phyloP scores from a whole-genome alignment of 2,113 vertebrate species.

The Scopus umbretta region DNA sequence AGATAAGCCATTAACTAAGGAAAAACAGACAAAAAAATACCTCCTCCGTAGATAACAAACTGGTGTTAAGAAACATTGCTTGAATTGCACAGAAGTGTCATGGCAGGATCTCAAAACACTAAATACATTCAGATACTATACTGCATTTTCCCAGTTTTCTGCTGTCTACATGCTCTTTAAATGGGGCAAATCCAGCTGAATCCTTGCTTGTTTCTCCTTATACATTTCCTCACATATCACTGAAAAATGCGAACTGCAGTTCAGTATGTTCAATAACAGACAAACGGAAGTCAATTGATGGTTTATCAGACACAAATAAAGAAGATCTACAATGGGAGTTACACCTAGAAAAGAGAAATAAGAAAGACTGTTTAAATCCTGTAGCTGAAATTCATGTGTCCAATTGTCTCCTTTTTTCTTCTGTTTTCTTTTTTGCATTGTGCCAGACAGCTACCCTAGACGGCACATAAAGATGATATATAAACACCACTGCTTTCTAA shows the following conservation, averaged over 20 bases:
- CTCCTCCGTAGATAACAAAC: background rate
- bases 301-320: background rate
- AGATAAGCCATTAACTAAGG: background rate
- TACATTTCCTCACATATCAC: background rate
- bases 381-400: background rate
- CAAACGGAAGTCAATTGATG: background rate
- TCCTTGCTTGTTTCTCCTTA: background rate
- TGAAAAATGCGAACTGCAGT: background rate
- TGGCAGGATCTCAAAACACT: background rate
- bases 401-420: background rate
- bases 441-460: background rate
- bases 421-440: background rate
- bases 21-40: background rate
- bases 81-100: background rate
- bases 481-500: background rate
- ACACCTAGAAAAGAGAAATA: background rate
- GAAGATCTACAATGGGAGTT: background rate
- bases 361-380: background rate
- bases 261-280: background rate
- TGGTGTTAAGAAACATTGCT: background rate
- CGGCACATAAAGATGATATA: background rate
- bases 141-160: background rate
- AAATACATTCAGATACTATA: background rate
- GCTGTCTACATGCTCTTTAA: background rate
- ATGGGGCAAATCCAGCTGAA: background rate